Evolutionary conservation across 2,888 invertebrate species (phyloP).

Genomic region (Romanomermis culicivorax): DNA sequence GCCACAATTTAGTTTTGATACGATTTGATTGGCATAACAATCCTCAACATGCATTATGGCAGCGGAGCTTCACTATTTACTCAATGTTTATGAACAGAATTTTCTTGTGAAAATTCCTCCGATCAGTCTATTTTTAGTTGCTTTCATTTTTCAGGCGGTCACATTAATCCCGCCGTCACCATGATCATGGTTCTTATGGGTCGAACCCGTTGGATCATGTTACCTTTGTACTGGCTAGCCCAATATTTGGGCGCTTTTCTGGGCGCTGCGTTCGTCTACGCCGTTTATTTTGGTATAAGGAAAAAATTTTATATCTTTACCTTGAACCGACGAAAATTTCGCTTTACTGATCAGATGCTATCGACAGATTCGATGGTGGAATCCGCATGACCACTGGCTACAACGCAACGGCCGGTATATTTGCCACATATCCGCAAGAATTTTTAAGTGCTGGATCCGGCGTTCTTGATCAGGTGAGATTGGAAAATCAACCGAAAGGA

Average conservation of each 20-base stretch:
- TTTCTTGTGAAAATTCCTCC: too few species aligned
- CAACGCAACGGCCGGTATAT: constrained; percentile 35
- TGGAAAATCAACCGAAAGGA: too few species aligned
- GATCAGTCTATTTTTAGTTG: too few species aligned
- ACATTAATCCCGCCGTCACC: constrained; percentile 35
- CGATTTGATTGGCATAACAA: too few species aligned
- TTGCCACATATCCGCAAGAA: constrained; percentile 35
- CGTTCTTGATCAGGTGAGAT: constrained; percentile 38
- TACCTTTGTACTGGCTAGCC: neutral
- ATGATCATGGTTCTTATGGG: constrained; percentile 31
- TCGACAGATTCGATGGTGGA: constrained; percentile 30
- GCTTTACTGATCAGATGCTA: constrained; percentile 22
- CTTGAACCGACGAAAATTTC: too few species aligned
- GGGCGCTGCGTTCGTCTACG: neutral
- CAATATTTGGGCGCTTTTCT: neutral
- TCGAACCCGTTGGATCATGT: constrained; percentile 27
- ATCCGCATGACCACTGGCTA: constrained; percentile 25
- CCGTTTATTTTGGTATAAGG: constrained; percentile 1
- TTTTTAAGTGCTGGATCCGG: constrained; percentile 31
- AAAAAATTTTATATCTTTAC: too few species aligned
- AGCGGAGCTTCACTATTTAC: too few species aligned
- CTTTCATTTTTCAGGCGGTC: too few species aligned
- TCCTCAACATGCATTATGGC: too few species aligned
- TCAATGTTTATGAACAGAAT: too few species aligned
- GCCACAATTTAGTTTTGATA: too few species aligned